Conservation (phyloP, 1,140 invertebrate species). For the Caenorhabditis latens region DNA sequence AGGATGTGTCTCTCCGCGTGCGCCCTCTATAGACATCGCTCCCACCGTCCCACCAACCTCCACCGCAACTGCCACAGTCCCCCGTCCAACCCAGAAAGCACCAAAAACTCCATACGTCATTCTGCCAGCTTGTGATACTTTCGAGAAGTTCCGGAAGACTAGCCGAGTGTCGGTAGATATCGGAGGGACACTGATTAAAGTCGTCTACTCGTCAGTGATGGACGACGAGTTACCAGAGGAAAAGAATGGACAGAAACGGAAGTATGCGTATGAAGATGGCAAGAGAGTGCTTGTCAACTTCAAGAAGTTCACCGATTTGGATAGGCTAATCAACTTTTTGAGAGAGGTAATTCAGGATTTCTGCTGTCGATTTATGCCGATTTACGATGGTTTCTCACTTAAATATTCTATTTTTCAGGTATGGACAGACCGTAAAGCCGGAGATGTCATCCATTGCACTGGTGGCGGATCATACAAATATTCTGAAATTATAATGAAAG, state of each 20-base stretch:
- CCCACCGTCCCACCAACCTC: not conserved
- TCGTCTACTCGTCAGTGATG: constrained; percentile 30
- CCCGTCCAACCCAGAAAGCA: not conserved
- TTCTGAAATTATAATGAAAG: constrained; percentile 50
- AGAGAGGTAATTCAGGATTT: constrained; percentile 53
- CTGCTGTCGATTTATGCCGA: not conserved
- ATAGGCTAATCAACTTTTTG: constrained; percentile 54
- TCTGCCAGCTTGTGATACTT: constrained; percentile 29
- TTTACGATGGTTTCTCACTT: not conserved
- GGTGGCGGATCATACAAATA: constrained; percentile 65
- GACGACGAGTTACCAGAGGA: constrained; percentile 38
- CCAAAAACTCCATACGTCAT: constrained; percentile 39
- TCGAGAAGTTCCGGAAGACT: constrained; percentile 22
- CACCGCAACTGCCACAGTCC: not conserved
- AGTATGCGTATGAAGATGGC: constrained; percentile 42
- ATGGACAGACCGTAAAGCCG: constrained; percentile 43
- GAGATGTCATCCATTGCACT: constrained; percentile 59
- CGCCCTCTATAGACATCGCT: not conserved
- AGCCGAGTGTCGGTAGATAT: constrained; percentile 31
- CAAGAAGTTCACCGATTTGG: constrained; percentile 60
- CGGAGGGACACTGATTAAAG: constrained; percentile 30
- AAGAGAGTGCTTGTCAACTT: constrained; percentile 61
- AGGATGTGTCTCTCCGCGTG: constrained; percentile 29
- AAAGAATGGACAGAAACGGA: constrained; percentile 13
- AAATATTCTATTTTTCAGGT: not conserved